Conservation (phyloP, 2,797 vertebrate genomes). For the Apogon hyalosoma region DNA sequence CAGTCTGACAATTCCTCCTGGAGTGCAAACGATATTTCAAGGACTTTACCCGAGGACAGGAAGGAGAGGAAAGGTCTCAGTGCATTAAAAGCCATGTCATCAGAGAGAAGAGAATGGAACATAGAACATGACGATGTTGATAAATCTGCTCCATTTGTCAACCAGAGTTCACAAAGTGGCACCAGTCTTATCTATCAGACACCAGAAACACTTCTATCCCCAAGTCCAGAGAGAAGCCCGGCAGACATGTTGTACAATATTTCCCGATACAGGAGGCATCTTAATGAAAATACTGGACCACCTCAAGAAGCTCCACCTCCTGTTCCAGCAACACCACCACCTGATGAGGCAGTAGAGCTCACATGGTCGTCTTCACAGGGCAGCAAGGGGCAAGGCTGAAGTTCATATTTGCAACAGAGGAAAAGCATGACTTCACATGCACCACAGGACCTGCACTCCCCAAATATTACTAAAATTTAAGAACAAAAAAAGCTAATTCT, state of each 20-base stretch:
- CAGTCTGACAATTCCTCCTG: slow-evolving; percentile 49
- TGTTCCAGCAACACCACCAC: slow-evolving; percentile 39
- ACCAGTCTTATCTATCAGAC: slow-evolving; percentile 5
- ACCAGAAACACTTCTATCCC: slow-evolving; percentile 20
- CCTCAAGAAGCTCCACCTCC: slow-evolving; percentile 48
- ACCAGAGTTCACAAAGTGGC: slow-evolving; percentile 7
- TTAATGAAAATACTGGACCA: slow-evolving; percentile 17
- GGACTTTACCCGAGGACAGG: slow-evolving; percentile 3
- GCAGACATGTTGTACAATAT: slow-evolving; percentile 38
- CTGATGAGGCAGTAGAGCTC: slow-evolving; percentile 43
- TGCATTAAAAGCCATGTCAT: slow-evolving; percentile 71
- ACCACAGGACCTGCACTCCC: slow-evolving; percentile 2
- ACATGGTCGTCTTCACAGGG: slow-evolving; percentile 51
- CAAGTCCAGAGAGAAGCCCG: slow-evolving; percentile 23
- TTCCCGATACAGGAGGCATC: slow-evolving; percentile 50
- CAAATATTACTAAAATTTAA: slow-evolving; percentile 58
- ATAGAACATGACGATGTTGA: background rate
- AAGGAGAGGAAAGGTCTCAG: slow-evolving; percentile 62
- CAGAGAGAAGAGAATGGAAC: slow-evolving; percentile 67
- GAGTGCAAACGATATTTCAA: slow-evolving; percentile 44
- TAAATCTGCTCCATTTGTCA: background rate
- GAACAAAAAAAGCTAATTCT: slow-evolving; percentile 13
- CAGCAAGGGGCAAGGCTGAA: slow-evolving; percentile 46
- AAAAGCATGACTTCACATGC: slow-evolving; percentile 61
- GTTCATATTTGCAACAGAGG: slow-evolving; percentile 66